Evolutionary conservation across 2,888 invertebrate species (phyloP).

Genomic region (Drosophila pseudotakahashii): DNA sequence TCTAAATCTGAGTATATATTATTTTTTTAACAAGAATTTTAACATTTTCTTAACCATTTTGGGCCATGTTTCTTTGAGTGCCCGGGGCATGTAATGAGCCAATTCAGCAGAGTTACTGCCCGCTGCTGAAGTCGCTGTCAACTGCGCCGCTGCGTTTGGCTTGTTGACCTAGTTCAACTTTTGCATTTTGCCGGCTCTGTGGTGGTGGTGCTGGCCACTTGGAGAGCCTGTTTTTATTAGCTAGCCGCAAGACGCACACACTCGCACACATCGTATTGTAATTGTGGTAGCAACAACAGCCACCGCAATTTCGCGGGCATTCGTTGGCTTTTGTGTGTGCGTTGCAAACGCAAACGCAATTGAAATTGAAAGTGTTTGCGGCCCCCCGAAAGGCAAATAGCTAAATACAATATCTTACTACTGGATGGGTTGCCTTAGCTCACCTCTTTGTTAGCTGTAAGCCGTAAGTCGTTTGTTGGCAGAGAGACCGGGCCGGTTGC

Average conservation of each 20-base stretch:
- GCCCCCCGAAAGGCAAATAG: constrained; percentile 43
- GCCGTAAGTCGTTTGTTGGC: constrained; percentile 17
- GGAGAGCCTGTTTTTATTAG: constrained; percentile 76
- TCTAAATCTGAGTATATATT: too few relatives aligned
- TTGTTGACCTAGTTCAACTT: constrained; percentile 83
- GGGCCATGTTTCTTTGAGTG: constrained; percentile 23
- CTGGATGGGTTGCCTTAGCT: constrained; percentile 42
- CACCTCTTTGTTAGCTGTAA: constrained; percentile 12
- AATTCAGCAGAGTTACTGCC: constrained; percentile 40
- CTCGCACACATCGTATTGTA: neutral
- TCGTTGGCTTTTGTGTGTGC: constrained; percentile 25
- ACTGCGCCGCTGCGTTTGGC: constrained; percentile 70
- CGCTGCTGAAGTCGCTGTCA: constrained; percentile 23
- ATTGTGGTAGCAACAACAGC: constrained; percentile 21
- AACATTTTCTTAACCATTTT: neutral
- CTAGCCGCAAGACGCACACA: constrained; percentile 61
- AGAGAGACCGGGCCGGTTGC: constrained; percentile 51
- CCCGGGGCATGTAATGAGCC: constrained; percentile 43
- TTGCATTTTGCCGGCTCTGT: constrained; percentile 82
- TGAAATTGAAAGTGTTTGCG: constrained; percentile 80
- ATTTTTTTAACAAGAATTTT: neutral
- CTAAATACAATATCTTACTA: constrained; percentile 49
- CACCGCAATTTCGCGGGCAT: constrained; percentile 71
- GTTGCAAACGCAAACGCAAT: constrained; percentile 71
- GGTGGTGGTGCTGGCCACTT: constrained; percentile 36